A percentile compares a stretch with the other conserved stretches of the same genome.
Conservation (phyloP, 2,888 invertebrate species). For the Trypoxylon attenuatum region DNA sequence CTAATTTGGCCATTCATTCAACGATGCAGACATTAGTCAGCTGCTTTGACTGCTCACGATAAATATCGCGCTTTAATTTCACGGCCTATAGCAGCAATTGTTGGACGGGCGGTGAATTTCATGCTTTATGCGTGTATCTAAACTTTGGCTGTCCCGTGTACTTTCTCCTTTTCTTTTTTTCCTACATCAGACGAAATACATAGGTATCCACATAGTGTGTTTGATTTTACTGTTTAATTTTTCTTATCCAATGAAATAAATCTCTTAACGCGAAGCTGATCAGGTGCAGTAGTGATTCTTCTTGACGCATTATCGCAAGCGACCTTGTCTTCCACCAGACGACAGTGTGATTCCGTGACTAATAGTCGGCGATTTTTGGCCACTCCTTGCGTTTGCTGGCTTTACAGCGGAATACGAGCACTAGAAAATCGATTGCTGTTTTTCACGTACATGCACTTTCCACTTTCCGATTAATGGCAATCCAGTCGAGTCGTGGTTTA, state of each 20-base stretch:
- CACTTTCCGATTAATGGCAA: no score
- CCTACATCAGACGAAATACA: no score
- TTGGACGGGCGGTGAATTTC: conserved; percentile 58
- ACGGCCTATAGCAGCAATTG: conserved; percentile 57
- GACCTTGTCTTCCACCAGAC: conserved; percentile 2
- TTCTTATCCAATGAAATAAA: no score
- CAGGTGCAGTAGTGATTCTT: no score
- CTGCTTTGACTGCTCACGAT: conserved; percentile 35
- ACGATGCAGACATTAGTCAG: conserved; percentile 2
- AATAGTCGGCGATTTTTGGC: neutral
- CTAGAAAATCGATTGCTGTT: conserved; percentile 33
- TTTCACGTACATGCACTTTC: conserved; percentile 31
- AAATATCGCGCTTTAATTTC: conserved; percentile 63
- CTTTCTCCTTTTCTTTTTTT: neutral
- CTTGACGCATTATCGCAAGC: no score
- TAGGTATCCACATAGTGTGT: no score
- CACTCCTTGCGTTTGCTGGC: neutral
- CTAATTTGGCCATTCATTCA: neutral
- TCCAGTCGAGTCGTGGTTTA: no score
- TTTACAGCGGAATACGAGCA: neutral
- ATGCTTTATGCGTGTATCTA: conserved; percentile 64
- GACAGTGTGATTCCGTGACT: neutral
- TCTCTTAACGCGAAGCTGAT: no score
- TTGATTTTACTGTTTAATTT: no score
- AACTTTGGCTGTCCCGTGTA: conserved; percentile 25